A percentile compares a stretch with the other conserved stretches of the same genome.
Evolutionary conservation across 2,888 invertebrate genomes (phyloP).

Genomic region (Caenorhabditis sp.): DNA sequence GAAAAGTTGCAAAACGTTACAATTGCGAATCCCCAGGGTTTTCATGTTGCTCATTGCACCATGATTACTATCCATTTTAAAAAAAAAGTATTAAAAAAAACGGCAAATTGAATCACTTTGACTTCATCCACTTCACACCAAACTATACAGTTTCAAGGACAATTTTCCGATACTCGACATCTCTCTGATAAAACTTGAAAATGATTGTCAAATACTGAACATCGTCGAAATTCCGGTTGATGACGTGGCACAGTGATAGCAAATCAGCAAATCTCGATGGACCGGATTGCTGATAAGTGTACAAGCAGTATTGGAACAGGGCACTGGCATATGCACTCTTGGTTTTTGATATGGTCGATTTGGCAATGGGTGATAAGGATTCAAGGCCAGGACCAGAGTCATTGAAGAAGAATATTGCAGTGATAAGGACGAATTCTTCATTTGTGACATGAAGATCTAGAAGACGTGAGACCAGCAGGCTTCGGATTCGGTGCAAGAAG

Average conservation of each 20-base stretch:
- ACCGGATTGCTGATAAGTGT: slow-evolving; percentile 9
- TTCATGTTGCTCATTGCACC: too few relatives aligned
- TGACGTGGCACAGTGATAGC: slow-evolving; percentile 19
- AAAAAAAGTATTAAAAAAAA: too few relatives aligned
- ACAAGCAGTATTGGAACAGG: slow-evolving; percentile 23
- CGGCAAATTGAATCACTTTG: too few relatives aligned
- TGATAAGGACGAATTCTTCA: slow-evolving; percentile 24
- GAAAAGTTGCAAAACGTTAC: too few relatives aligned
- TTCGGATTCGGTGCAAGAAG: slow-evolving; percentile 18
- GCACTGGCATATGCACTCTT: slow-evolving; percentile 1
- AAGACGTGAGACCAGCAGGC: slow-evolving; percentile 11
- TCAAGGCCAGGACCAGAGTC: slow-evolving; percentile 14
- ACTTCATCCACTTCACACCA: not conserved
- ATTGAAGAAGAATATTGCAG: slow-evolving; percentile 22
- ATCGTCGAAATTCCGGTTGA: slow-evolving; percentile 34
- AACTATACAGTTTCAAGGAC: slow-evolving; percentile 18
- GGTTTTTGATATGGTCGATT: not conserved
- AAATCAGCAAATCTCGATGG: slow-evolving; percentile 28
- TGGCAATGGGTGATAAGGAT: not conserved
- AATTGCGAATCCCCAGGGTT: too few relatives aligned
- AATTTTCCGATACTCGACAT: slow-evolving; percentile 1
- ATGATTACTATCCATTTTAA: too few relatives aligned
- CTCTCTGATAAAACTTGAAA: not conserved
- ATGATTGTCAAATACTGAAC: slow-evolving; percentile 37
- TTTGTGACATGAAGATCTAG: slow-evolving; percentile 13